Conservation (phyloP, 2,888 invertebrate genomes). For the Troglohyphantes excavatus region DNA sequence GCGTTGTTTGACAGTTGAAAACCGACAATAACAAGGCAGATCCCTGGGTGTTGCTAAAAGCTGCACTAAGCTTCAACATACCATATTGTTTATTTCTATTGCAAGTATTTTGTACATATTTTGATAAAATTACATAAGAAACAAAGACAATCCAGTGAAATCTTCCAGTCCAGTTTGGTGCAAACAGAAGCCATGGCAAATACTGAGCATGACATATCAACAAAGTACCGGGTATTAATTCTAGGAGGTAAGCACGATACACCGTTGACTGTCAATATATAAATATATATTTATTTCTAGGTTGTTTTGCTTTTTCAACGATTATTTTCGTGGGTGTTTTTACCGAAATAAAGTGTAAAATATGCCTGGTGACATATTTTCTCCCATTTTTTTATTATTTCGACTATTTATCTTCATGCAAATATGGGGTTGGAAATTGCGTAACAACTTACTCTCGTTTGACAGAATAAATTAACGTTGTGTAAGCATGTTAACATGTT, state of each 20-base stretch:
- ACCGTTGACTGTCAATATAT: no score
- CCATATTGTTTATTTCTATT: background rate
- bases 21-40: background rate
- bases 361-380: no score
- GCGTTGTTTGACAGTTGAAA: background rate
- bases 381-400: no score
- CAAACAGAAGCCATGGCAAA: constrained; percentile 43
- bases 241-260: constrained; percentile 80
- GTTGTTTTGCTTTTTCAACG: background rate
- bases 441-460: no score
- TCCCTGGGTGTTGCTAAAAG: background rate
- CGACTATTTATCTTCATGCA: no score
- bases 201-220: constrained; percentile 15
- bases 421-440: no score
- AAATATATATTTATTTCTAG: background rate
- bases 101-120: constrained; percentile 1
- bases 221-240: constrained; percentile 79
- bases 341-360: no score
- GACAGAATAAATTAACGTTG: no score
- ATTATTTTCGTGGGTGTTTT: no score
- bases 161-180: background rate
- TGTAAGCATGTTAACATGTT: no score
- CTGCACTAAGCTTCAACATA: background rate
- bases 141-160: background rate
- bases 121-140: background rate